Evolutionary conservation across 2,888 invertebrate genomes (phyloP).

Genomic region (Morpho helenor): DNA sequence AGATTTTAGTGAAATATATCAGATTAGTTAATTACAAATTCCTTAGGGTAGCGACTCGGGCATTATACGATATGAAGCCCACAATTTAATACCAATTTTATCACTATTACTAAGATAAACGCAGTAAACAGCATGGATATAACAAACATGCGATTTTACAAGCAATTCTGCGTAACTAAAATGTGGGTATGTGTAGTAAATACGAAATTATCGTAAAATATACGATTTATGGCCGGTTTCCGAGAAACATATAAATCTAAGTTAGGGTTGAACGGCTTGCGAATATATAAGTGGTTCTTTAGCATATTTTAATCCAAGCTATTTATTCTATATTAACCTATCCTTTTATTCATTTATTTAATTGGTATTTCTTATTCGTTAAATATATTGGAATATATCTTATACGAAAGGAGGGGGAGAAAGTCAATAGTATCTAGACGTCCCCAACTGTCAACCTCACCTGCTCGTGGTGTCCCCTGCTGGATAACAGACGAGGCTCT

Average conservation of each 20-base stretch:
- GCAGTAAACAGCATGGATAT: not conserved
- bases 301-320: no score
- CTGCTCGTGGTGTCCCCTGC: no score
- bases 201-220: slow-evolving; percentile 34
- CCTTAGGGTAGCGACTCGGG: no score
- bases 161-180: slow-evolving; percentile 23
- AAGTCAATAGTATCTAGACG: no score
- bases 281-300: not conserved
- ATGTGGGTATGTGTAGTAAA: slow-evolving; percentile 30
- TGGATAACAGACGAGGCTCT: no score
- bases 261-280: slow-evolving; percentile 22
- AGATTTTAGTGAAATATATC: not conserved
- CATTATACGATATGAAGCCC: not conserved
- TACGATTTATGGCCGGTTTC: slow-evolving; percentile 27
- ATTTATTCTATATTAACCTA: no score
- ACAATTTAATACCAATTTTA: slow-evolving; percentile 4
- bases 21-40: not conserved
- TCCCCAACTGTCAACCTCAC: no score
- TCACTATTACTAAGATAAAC: slow-evolving; percentile 5
- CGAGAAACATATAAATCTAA: slow-evolving; percentile 27
- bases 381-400: no score
- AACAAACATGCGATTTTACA: slow-evolving; percentile 21
- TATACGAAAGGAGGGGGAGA: no score
- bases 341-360: no score
- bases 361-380: no score